These are phyloP conservation scores for Brachionus paranguensis DNA, from an alignment of 1,140 invertebrate genomes.

Conservation along the genomic window DNA sequence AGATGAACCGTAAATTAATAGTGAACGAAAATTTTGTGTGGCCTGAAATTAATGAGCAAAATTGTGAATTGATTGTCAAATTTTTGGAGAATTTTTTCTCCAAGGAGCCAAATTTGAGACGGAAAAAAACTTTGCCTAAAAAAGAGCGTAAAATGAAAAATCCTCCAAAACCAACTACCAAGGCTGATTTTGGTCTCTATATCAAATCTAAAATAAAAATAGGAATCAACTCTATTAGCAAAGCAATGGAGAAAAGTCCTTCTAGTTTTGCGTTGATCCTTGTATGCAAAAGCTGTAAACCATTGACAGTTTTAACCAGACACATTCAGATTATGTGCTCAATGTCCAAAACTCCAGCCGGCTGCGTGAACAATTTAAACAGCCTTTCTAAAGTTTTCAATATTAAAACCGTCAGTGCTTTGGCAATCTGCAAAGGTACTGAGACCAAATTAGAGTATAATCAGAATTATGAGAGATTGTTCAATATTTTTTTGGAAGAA, in stretches of 20 bases:
- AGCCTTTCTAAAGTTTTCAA: constrained; percentile 24
- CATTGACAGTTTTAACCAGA: background rate
- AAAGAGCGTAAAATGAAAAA: background rate
- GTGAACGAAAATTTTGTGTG: background rate
- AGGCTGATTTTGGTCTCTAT: background rate
- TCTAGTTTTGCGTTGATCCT: background rate
- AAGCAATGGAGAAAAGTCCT: background rate
- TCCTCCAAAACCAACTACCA: background rate
- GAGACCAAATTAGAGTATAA: background rate
- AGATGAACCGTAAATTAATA: background rate
- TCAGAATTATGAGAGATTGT: background rate
- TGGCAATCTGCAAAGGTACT: background rate
- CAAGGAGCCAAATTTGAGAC: background rate
- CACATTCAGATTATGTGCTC: constrained; percentile 25
- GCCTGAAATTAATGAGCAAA: background rate
- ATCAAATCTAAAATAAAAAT: constrained; percentile 1
- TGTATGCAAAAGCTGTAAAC: constrained; percentile 5
- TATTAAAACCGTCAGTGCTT: constrained; percentile 16
- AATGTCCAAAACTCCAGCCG: background rate
- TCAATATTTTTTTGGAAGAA: background rate
- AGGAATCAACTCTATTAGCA: constrained; percentile 18
- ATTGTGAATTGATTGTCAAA: background rate
- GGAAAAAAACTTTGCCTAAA: constrained; percentile 17
- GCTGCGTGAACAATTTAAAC: constrained; percentile 9
- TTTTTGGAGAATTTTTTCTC: background rate